Conservation (phyloP, 2,888 invertebrate genomes). For the Papilio demoleus region DNA sequence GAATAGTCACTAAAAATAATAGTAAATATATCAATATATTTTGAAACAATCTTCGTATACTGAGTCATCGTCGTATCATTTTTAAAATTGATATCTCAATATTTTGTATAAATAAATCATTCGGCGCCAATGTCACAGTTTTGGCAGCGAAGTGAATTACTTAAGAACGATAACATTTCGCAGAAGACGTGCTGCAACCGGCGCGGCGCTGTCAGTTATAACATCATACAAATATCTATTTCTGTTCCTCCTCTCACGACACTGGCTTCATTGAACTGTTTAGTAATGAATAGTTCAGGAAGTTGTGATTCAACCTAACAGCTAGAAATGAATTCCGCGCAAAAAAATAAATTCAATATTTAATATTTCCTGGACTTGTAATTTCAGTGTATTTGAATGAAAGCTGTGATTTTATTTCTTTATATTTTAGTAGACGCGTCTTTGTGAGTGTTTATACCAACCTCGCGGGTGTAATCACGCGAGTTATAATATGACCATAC, state of each 20-base stretch:
- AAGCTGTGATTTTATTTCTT: too few species aligned
- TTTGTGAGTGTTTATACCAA: too few species aligned
- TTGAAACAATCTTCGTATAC: too few species aligned
- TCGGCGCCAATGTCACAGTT: constrained; percentile 29
- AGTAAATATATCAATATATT: too few species aligned
- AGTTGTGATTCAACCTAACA: not conserved
- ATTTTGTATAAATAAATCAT: constrained; percentile 24
- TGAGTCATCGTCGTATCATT: too few species aligned
- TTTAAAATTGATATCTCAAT: not conserved
- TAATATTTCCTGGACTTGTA: not conserved
- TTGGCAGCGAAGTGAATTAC: constrained; percentile 21
- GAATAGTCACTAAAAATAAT: too few species aligned
- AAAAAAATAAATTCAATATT: not conserved
- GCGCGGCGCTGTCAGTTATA: not conserved
- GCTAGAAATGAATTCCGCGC: not conserved
- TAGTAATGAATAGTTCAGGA: constrained; percentile 5
- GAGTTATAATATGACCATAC: too few species aligned
- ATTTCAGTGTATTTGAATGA: too few species aligned
- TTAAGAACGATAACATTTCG: constrained; percentile 25
- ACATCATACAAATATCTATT: constrained; percentile 18
- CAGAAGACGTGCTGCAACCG: constrained; percentile 20
- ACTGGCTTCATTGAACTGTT: not conserved
- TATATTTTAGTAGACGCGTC: too few species aligned
- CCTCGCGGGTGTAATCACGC: too few species aligned
- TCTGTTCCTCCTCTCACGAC: not conserved